Evolutionary conservation across 2,797 vertebrate genomes (phyloP), one percentile per base, ranked within the genome.

Genomic region (Notolabrus celidotus): DNA sequence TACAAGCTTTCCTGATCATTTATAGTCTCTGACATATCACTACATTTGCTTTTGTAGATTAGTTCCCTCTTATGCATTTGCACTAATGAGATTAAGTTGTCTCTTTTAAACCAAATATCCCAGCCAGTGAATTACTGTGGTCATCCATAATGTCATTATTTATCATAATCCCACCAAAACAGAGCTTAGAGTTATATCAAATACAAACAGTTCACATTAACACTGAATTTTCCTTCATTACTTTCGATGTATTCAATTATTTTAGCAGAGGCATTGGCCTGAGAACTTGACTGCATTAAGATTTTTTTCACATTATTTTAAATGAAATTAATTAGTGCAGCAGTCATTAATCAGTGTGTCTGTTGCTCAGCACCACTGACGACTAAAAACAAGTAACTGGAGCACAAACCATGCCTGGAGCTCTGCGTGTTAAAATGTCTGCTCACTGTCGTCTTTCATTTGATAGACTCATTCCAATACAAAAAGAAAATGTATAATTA

Each of bases 301-400:
- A 31, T 67, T 65, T 75, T 67, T 45, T 15, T 38, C 34, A 75
- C 54, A 64, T 67, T 39, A 62, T 74, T 74, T 57, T 39, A 49
- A 80, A 70, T 73, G 2, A 69, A 79, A 82, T 75, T 55, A 62
- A 23, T 71, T 78, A 68, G 10, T 65, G 60, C 85, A 74, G 59
- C 55, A 65, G 50, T 43, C 67, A 86, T 83, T 83, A 83, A 79
- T 82, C 74, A 81, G 20, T 20, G 22, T 51, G 56, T 55, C 75
- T 52, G 78, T 88, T 17, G 42, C 63, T 69, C 47, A 64, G 54
- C 65, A 57, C 34, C 50, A 47, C 58, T 78, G 53, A 78, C 64
- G 81, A 34, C 63, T 73, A 52, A 58, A 70, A 64, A 67, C 10
- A 17, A 67, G 49, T 46, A 55, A n/a, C 42, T 73, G 69, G 74